Evolutionary conservation across 2,797 vertebrate species (phyloP).

Genomic region (Peromyscus aztecus): DNA sequence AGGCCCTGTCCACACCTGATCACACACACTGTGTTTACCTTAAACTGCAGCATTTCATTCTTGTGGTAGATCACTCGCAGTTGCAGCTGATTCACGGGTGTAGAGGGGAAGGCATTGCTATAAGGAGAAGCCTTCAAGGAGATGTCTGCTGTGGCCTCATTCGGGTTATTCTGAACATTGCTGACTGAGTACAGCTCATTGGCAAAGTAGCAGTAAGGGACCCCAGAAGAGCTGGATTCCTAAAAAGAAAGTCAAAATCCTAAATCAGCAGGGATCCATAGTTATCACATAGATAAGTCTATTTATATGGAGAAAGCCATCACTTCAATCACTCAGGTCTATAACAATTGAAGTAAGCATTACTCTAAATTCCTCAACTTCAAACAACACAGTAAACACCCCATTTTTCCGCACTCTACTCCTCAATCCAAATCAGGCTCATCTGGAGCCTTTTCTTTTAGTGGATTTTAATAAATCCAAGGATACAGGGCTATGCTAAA

Average conservation of each 20-base stretch:
- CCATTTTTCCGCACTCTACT: too few species aligned
- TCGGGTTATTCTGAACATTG: accelerated
- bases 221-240: slow-evolving; percentile 56
- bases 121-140: slow-evolving; percentile 79
- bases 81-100: slow-evolving; percentile 87
- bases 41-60: slow-evolving; percentile 91
- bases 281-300: neutral
- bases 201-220: slow-evolving; percentile 90
- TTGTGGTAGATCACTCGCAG: slow-evolving; percentile 90
- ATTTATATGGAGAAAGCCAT: neutral
- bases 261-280: neutral
- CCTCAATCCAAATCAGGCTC: neutral
- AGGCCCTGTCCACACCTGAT: accelerated
- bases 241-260: slow-evolving; percentile 77
- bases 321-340: neutral
- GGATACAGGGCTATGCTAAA: neutral
- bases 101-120: slow-evolving; percentile 83
- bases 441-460: neutral
- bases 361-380: neutral
- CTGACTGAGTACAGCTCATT: slow-evolving; percentile 88
- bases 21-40: slow-evolving; percentile 31
- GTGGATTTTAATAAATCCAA: accelerated
- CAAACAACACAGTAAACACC: neutral
- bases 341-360: neutral
- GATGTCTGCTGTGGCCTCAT: slow-evolving; percentile 87